A percentile compares a stretch with the other conserved stretches of the same genome.
These are phyloP conservation scores for Trachemys scripta DNA, from an alignment of 2,113 vertebrate genomes.

Conservation along the genomic window DNA sequence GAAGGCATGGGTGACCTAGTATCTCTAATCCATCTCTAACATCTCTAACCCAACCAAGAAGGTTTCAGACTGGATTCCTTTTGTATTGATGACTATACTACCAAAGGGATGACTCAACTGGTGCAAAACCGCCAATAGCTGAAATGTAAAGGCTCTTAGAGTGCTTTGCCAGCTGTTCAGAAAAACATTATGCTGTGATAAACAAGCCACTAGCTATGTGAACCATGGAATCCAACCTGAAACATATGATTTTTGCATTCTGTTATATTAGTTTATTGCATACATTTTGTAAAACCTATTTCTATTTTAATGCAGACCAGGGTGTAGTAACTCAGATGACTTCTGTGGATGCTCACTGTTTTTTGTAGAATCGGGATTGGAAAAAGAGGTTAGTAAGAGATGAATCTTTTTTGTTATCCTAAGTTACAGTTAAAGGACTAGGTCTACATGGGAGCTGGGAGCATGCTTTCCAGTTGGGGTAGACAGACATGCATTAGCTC, in stretches of 20 bases:
- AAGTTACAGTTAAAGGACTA: neutral
- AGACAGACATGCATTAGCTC: neutral
- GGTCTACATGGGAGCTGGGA: neutral
- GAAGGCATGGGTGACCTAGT: neutral
- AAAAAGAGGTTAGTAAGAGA: constrained; percentile 89
- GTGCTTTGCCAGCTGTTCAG: neutral
- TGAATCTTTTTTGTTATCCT: neutral
- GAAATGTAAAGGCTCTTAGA: neutral
- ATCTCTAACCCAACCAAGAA: neutral
- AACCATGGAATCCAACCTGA: neutral
- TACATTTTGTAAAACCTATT: neutral
- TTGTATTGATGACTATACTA: neutral
- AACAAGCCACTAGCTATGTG: neutral
- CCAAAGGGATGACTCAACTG: neutral
- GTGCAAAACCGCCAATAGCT: rapidly evolving
- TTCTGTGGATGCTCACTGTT: constrained; percentile 87
- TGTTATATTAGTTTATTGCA: neutral
- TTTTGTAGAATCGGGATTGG: constrained; percentile 91
- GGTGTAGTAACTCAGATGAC: constrained; percentile 89
- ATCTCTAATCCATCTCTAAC: neutral
- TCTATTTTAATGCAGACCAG: constrained; percentile 81
- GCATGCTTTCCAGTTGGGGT: neutral
- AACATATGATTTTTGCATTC: neutral
- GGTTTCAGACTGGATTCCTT: neutral
- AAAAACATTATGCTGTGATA: neutral